These are phyloP conservation scores for Diabrotica balteata DNA, from an alignment of 2,888 invertebrate genomes.

Conservation along the genomic window DNA sequence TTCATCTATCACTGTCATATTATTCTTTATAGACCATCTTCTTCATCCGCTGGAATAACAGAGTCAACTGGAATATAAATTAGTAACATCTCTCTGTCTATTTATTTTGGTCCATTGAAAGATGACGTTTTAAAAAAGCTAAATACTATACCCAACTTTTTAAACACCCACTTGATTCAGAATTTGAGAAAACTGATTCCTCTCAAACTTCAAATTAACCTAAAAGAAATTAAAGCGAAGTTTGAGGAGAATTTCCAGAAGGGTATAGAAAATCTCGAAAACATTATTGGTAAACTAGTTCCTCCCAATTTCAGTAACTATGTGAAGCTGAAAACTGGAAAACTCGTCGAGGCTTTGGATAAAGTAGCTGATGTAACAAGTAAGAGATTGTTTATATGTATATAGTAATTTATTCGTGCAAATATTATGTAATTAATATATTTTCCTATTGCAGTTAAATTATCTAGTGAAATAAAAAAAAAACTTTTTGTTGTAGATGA, in stretches of 20 bases:
- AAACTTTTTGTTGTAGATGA: conserved; percentile 64
- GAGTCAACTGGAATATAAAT: too few species aligned
- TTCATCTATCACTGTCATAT: too few species aligned
- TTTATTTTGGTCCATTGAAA: conserved; percentile 11
- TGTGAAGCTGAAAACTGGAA: conserved; percentile 48
- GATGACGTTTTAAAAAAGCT: conserved; percentile 9
- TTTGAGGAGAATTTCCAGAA: conserved; percentile 31
- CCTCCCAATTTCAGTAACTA: conserved; percentile 53
- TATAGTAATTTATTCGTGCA: too few species aligned
- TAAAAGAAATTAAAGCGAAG: conserved; percentile 56
- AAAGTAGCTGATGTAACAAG: conserved; percentile 70
- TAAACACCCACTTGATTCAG: conserved; percentile 55
- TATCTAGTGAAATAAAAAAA: not conserved
- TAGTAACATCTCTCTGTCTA: too few species aligned
- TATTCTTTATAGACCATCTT: too few species aligned
- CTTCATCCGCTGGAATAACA: too few species aligned
- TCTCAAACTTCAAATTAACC: conserved; percentile 56
- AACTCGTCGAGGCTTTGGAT: conserved; percentile 61
- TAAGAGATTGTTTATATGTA: conserved; percentile 43
- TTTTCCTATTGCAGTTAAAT: conserved; percentile 3
- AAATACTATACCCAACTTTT: conserved; percentile 39
- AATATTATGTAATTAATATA: too few species aligned
- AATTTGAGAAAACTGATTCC: conserved; percentile 57
- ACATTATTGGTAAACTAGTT: conserved; percentile 26
- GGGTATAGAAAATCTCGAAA: conserved; percentile 27